These are phyloP conservation scores for Hemiprocne comata DNA, from an alignment of 2,113 vertebrate species.

Conservation along the genomic window DNA sequence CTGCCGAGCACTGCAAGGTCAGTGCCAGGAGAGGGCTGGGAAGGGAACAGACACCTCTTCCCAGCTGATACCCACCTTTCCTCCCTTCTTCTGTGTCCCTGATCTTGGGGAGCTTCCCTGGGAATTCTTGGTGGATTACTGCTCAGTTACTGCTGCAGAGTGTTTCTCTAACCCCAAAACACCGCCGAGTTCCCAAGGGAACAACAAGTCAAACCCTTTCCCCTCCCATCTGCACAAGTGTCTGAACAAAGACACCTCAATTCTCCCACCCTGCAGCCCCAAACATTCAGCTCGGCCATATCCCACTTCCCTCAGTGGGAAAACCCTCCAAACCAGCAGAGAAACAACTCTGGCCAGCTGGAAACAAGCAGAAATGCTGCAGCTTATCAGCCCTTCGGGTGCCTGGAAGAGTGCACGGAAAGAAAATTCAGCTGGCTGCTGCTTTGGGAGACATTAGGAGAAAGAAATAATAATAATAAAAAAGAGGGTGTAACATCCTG, in stretches of 20 bases:
- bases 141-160: background rate
- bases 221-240: background rate
- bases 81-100: background rate
- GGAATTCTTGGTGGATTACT: background rate
- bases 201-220: background rate
- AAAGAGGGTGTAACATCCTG: constrained; percentile 43
- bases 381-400: background rate
- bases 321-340: background rate
- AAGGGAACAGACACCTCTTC: background rate
- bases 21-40: background rate
- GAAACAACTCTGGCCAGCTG: background rate
- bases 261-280: background rate
- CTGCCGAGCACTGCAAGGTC: background rate
- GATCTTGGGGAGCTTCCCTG: background rate
- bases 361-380: background rate
- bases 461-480: background rate
- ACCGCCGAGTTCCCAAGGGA: background rate
- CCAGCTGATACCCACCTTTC: background rate
- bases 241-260: background rate
- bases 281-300: background rate
- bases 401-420: background rate
- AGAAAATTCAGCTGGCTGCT: constrained; percentile 21
- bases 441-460: background rate
- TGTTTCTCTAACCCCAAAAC: background rate
- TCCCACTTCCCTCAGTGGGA: background rate